Base-by-base conservation (phyloP, 2,797 vertebrate genomes). In the Megaceryle alcyon region DNA sequence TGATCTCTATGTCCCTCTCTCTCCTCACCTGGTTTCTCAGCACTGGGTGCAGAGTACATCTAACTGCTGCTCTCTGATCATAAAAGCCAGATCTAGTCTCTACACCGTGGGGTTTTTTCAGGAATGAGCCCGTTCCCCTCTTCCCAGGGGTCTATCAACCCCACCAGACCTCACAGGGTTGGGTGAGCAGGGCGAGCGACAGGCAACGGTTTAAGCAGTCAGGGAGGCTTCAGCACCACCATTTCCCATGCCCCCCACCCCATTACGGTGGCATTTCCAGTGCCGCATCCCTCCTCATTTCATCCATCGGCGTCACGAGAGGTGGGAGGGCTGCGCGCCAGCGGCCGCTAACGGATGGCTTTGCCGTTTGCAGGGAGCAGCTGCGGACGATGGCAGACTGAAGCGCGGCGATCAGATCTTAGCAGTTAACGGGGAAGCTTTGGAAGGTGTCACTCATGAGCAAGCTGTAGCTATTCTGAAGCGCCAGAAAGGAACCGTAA, bases 371-470 rank as follows among this genome's bases (percentile, higher is more conserved):
- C 96, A 99, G 99, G 99, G 99, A 56, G 99, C 99, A 17, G 99
- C 99, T 33, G 99, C 98, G 2, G 98, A 98, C 33, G 99, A 99
- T 0, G 98, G 99, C 14, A 98, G 97, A 76, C 96, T 99, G 97
- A 99, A 99, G 82, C 98, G 99, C 3, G 99, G 99, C 0, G 99
- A 99, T 84, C 99, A 99, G 97, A 98, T 99, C 78, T 92, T 99
- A 94, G 97, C 98, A 0, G 99, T 99, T 79, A 99, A 99, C 33
- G 98, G 99, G 22, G 98, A 99, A 90, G 98, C 98, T 66, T 97
- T 99, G 96, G 99, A 99, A 91, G 99, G 98, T 17, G 98, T 98
- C 9, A 99, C 98, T 0, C 99, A 99, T 7, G 99, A 99, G 86
- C 98, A 99, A 97, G 99, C 99, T 1, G 99, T 99, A 59, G 97